Evolutionary conservation across 2,888 invertebrate genomes (phyloP).

Genomic region (Gasteruption jaculator): DNA sequence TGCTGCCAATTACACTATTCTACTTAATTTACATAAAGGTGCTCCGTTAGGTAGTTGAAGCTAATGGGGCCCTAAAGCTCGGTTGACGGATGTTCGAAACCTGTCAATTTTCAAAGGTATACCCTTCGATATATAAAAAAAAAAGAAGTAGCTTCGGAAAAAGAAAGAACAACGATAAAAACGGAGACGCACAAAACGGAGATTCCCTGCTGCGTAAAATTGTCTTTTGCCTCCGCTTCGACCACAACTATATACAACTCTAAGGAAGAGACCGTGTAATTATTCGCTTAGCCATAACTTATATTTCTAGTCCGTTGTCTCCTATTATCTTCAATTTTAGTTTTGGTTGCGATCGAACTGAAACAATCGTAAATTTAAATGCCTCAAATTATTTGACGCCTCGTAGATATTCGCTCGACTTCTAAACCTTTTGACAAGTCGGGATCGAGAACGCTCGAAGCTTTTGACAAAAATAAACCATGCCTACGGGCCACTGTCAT

Average conservation of each 20-base stretch:
- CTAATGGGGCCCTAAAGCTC: constrained; percentile 35
- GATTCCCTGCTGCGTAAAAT: constrained; percentile 50
- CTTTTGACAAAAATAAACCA: no score
- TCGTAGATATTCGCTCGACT: no score
- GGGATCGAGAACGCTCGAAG: no score
- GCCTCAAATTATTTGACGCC: no score
- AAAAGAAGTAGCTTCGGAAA: no score
- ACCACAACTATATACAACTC: constrained; percentile 38
- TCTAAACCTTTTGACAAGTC: no score
- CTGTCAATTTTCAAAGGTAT: constrained; percentile 48
- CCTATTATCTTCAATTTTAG: no score
- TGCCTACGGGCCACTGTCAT: no score
- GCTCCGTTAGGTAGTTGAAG: constrained; percentile 33
- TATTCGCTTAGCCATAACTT: constrained; percentile 48
- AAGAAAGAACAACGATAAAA: no score
- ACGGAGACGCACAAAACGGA: constrained; percentile 26
- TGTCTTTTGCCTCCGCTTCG: constrained; percentile 51
- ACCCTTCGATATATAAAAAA: no score
- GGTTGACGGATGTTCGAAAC: constrained; percentile 39
- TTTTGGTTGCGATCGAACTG: no score
- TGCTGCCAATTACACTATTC: constrained; percentile 46
- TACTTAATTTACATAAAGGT: constrained; percentile 46
- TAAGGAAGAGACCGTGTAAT: constrained; percentile 44
- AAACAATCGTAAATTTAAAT: no score
- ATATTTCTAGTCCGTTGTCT: constrained; percentile 35